These are phyloP conservation scores for Colletes collaris DNA, from an alignment of 2,888 invertebrate genomes.

Conservation along the genomic window DNA sequence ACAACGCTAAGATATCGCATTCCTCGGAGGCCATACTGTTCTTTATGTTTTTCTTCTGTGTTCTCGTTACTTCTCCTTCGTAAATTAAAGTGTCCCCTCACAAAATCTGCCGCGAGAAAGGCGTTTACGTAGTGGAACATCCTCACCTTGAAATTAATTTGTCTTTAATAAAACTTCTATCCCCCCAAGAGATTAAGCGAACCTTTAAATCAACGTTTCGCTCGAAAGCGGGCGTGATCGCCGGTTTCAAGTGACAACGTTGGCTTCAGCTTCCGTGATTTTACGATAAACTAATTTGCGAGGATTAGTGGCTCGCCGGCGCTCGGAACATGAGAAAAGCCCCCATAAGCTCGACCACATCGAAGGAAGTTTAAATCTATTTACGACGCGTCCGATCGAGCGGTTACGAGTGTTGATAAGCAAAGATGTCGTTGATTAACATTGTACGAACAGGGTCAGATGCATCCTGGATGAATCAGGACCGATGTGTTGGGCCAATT, in stretches of 20 bases:
- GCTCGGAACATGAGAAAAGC: constrained; percentile 7
- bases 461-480: constrained; percentile 9
- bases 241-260: not conserved
- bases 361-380: constrained; percentile 52
- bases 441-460: constrained; percentile 14
- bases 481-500: constrained; percentile 33
- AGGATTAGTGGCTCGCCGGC: constrained; percentile 9
- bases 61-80: no score
- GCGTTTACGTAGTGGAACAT: not conserved
- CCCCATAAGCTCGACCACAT: constrained; percentile 30
- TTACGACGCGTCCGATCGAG: constrained; percentile 41
- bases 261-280: not conserved
- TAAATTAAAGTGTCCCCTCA: no score
- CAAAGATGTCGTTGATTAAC: constrained; percentile 32
- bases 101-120: no score
- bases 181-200: not conserved
- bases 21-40: no score
- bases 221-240: not conserved
- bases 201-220: not conserved
- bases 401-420: constrained; percentile 29
- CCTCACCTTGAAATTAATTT: not conserved
- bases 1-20: no score
- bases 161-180: constrained; percentile 6
- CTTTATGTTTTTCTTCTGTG: no score
- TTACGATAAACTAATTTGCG: constrained; percentile 34